Conservation (phyloP, 2,888 invertebrate species). For the Prosapia bicincta region DNA sequence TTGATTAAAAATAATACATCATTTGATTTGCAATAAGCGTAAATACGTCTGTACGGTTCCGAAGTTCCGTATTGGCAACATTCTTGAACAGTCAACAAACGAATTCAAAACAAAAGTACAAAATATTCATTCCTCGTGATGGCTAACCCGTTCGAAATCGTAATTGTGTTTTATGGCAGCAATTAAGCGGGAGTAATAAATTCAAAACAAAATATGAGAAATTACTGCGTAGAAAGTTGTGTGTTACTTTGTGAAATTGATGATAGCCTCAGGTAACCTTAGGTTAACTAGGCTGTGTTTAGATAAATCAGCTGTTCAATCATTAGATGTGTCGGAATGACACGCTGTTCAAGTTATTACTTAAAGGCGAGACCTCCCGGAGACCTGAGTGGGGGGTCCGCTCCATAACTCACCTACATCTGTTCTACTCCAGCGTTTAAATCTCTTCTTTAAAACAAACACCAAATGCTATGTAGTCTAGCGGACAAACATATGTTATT, state of each 20-base stretch:
- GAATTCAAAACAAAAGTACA: not conserved
- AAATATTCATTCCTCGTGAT: not conserved
- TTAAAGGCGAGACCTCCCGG: not conserved
- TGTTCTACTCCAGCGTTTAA: not conserved
- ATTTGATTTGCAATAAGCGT: too few species aligned
- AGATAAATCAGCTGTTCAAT: not conserved
- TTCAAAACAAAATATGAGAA: not conserved
- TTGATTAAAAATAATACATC: too few species aligned
- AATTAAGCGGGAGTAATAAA: not conserved
- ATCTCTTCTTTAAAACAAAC: not conserved
- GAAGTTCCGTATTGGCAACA: too few species aligned
- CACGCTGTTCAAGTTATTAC: not conserved
- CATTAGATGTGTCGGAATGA: constrained; percentile 2
- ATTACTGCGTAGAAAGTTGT: not conserved
- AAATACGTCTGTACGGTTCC: too few species aligned
- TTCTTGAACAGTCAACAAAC: too few species aligned
- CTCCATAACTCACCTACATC: constrained; percentile 1
- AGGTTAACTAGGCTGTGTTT: not conserved
- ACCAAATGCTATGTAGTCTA: not conserved
- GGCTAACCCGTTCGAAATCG: not conserved
- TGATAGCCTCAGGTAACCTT: not conserved
- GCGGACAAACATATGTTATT: not conserved
- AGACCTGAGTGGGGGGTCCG: not conserved
- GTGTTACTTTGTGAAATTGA: not conserved
- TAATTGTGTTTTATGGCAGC: constrained; percentile 2